Conservation (phyloP, 2,888 invertebrate genomes). For the Lasioglossum malachurum region DNA sequence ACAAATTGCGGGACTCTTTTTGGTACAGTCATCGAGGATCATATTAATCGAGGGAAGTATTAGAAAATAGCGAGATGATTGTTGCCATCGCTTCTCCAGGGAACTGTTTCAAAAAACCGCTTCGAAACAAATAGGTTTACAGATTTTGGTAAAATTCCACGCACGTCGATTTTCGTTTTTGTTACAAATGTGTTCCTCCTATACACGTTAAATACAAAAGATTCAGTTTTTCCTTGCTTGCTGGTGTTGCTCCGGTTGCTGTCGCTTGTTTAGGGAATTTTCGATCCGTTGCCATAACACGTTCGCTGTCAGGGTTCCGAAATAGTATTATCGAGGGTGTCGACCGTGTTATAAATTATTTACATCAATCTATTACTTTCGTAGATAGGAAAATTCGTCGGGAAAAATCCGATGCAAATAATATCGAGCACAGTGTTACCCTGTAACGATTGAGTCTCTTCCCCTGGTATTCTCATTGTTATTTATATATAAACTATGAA, state of each 20-base stretch:
- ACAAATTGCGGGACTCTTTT: not conserved
- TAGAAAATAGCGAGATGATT: not conserved
- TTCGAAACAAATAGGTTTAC: not conserved
- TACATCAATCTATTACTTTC: not conserved
- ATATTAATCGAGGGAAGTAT: not conserved
- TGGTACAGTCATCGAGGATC: not conserved
- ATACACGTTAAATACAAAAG: conserved; percentile 10
- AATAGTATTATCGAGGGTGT: not conserved
- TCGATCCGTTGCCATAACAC: not conserved
- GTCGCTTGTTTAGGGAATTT: conserved; percentile 17
- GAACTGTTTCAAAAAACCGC: not conserved
- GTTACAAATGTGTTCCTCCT: conserved; percentile 3
- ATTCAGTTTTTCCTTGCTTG: not conserved
- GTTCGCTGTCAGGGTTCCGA: not conserved
- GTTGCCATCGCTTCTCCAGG: not conserved
- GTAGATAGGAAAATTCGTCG: not conserved
- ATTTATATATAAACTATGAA: not conserved
- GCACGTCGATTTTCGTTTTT: not conserved
- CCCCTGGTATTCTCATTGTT: not conserved
- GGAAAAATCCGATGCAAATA: conserved; percentile 1
- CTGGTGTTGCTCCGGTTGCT: not conserved
- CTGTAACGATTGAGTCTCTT: not conserved
- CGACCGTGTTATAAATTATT: not conserved
- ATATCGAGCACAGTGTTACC: conserved; percentile 2
- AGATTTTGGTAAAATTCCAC: not conserved